Conservation (phyloP, 2,113 vertebrate species). For the Alectura lathami region DNA sequence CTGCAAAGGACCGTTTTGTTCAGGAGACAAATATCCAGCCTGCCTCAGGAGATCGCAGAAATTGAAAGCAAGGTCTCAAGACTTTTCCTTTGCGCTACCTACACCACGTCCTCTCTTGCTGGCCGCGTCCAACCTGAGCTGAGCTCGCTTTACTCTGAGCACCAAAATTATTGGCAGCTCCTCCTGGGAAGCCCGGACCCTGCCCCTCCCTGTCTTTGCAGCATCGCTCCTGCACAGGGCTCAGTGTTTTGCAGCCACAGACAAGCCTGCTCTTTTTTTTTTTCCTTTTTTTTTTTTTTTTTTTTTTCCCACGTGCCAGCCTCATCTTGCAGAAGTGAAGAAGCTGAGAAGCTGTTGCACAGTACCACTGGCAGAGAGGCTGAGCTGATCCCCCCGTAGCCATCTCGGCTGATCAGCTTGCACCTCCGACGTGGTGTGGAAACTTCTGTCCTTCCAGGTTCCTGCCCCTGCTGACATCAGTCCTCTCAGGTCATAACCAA, state of each 20-base stretch:
- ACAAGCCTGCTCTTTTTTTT: background rate
- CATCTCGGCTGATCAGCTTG: background rate
- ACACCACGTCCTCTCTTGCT: background rate
- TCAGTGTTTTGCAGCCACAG: background rate
- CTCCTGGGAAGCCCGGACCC: background rate
- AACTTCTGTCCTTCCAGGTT: background rate
- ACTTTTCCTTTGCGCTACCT: background rate
- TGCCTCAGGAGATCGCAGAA: background rate
- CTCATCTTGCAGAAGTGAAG: background rate
- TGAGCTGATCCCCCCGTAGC: background rate
- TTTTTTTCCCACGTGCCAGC: background rate
- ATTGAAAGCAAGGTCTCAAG: background rate
- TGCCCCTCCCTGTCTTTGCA: rapidly evolving
- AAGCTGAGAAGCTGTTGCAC: background rate
- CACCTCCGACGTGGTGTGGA: background rate
- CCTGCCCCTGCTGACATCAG: background rate
- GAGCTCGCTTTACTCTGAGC: background rate
- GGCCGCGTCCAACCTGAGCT: background rate
- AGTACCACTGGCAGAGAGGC: background rate
- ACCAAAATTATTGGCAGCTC: background rate
- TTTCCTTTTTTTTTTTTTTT: too few relatives aligned
- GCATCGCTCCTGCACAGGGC: background rate
- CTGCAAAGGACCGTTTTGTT: background rate
- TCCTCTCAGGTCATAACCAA: background rate
- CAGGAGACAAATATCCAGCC: background rate